Evolutionary conservation across 2,797 vertebrate genomes (phyloP), one percentile per base, ranked within the genome.

Genomic region (Chiroxiphia lanceolata): DNA sequence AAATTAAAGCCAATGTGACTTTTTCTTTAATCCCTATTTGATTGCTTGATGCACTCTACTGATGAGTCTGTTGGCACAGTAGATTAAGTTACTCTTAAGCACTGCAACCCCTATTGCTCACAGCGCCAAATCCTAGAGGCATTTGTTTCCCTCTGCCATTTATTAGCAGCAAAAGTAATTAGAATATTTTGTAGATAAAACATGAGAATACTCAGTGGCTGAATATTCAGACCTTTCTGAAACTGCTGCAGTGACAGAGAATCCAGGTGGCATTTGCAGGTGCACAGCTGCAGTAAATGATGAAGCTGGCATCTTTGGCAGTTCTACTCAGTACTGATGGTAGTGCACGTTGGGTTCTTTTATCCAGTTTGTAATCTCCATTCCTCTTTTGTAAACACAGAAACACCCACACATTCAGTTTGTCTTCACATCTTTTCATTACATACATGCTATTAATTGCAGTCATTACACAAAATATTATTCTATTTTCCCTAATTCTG

Each of bases 11-110:
- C 51, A 77, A 33, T 90, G 63, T 82, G 92, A 89, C 84, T 94
- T 92, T 91, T 95, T 68, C 83, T 65, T 74, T 97, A 97, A 97
- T 97, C 89, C 95, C 44, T 95, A 95, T 97, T 87, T 89, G 96
- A 93, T 97, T 94, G 89, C 86, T 89, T 96, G 97, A 95, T 82
- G 89, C 48, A 96, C 70, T 87, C 80, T 93, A 81, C 65, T 90
- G 80, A 65, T 94, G 88, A 80, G 76, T 93, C 85, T 91, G 53
- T 74, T 93, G 91, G 82, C 48, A 22, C 69, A 85, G 81, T 88
- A 84, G 45, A 96, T 95, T 84, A 95, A 90, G 78, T 97, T 94
- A 94, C 84, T 95, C 54, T 94, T 70, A 97, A 93, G 82, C 90
- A 72, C 79, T 36, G 82, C 71, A 90, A 63, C 74, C 86, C 76